phyloP scores from a whole-genome alignment of 2,797 vertebrate genomes.

The Chelmon rostratus region DNA sequence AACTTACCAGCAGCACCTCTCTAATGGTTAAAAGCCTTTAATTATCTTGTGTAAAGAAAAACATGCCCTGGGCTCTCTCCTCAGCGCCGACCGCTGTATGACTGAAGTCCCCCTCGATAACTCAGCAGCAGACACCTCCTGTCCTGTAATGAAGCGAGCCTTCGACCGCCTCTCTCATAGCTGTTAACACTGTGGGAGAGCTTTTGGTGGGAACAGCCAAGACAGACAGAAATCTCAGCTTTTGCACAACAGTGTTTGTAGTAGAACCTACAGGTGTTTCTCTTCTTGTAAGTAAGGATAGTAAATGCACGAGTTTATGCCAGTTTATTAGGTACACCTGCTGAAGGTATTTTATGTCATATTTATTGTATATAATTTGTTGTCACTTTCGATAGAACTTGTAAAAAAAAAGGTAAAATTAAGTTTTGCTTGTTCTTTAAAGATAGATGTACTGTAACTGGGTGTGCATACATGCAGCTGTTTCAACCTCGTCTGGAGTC shows the following conservation, averaged over 20 bases:
- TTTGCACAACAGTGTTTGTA: constrained; percentile 16
- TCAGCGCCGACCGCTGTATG: constrained; percentile 45
- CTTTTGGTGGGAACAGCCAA: constrained; percentile 41
- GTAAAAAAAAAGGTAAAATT: not conserved
- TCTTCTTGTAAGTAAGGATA: not conserved
- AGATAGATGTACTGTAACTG: too few species aligned
- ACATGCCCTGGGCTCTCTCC: constrained; percentile 50
- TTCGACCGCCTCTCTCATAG: constrained; percentile 37
- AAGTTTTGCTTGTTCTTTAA: too few species aligned
- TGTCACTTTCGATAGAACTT: not conserved
- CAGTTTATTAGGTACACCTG: not conserved
- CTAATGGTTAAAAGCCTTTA: constrained; percentile 68
- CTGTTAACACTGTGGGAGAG: constrained; percentile 42
- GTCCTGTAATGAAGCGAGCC: constrained; percentile 73
- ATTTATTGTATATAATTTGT: not conserved
- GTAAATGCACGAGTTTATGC: not conserved
- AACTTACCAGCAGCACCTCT: constrained; percentile 34
- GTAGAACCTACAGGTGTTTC: not conserved
- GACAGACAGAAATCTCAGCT: constrained; percentile 15
- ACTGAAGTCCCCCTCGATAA: constrained; percentile 46
- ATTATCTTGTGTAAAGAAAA: constrained; percentile 69
- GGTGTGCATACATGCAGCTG: too few species aligned
- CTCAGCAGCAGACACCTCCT: constrained; percentile 47
- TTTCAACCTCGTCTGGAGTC: too few species aligned
- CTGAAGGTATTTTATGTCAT: not conserved